Conservation (phyloP, 1,140 invertebrate species). For the Drosophila willistoni region DNA sequence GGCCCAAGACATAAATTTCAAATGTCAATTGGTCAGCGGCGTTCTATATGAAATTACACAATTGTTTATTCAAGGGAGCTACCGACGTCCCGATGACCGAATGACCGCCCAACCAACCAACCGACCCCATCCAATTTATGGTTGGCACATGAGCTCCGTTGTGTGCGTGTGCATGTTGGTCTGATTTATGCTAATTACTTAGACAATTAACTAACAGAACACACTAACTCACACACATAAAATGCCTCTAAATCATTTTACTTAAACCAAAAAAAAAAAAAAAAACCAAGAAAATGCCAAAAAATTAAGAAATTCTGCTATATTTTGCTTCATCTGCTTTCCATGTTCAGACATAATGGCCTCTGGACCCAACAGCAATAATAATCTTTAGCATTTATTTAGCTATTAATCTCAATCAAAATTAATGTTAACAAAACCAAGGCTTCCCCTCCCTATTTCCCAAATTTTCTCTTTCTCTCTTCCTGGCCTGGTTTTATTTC, state of each 20-base stretch:
- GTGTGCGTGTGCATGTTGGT: conserved; percentile 28
- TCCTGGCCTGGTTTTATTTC: no score
- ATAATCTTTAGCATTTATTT: conserved; percentile 78
- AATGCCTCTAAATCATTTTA: conserved; percentile 35
- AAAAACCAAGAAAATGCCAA: conserved; percentile 16
- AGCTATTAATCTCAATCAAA: conserved; percentile 80
- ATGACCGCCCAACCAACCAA: not conserved
- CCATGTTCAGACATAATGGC: conserved; percentile 36
- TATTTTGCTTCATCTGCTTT: conserved; percentile 42
- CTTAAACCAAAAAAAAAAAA: conserved; percentile 33
- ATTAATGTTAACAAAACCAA: conserved; percentile 67
- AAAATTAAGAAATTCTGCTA: conserved; percentile 55
- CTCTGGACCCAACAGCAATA: conserved; percentile 45
- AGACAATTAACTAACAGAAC: conserved; percentile 54
- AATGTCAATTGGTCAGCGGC: conserved; percentile 53
- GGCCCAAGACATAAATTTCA: conserved; percentile 62
- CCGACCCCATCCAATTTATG: conserved; percentile 26
- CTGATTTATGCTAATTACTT: conserved; percentile 69
- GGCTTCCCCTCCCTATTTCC: not conserved
- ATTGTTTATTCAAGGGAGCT: conserved; percentile 50
- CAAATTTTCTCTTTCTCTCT: not conserved
- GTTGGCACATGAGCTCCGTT: conserved; percentile 9
- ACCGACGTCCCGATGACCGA: not conserved
- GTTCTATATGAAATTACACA: conserved; percentile 67
- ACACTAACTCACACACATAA: conserved; percentile 8